Conservation (phyloP, 2,888 invertebrate genomes). For the Uropetala carovei region DNA sequence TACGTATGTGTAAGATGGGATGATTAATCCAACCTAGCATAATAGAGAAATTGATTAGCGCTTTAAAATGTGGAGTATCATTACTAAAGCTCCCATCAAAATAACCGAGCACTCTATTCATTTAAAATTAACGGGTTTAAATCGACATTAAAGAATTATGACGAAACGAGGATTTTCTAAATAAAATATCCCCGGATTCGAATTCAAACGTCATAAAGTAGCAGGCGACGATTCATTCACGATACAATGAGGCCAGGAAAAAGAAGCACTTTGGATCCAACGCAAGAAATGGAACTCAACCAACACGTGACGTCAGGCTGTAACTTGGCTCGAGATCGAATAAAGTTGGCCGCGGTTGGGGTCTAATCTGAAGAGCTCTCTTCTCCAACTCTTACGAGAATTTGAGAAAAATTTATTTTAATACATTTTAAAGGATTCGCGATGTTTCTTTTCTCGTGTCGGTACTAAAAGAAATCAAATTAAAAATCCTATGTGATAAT, state of each 20-base stretch:
- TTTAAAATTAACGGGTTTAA: no score
- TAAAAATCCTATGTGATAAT: no score
- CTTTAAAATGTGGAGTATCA: no score
- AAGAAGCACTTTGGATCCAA: background rate
- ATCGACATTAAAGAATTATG: background rate
- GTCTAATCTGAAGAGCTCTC: background rate
- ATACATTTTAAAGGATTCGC: background rate
- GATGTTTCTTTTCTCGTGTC: background rate
- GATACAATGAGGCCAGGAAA: constrained; percentile 16
- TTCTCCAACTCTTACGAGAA: no score
- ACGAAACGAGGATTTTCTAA: background rate
- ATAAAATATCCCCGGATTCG: background rate
- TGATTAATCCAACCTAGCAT: no score
- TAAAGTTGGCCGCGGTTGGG: background rate
- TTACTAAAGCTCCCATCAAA: no score
- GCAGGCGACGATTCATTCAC: background rate
- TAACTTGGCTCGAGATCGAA: background rate
- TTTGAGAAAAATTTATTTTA: background rate
- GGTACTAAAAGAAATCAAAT: no score
- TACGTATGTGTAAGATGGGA: no score
- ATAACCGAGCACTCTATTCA: no score
- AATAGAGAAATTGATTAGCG: no score
- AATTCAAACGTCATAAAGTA: background rate
- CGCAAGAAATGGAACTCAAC: background rate
- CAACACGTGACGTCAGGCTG: constrained; percentile 1